Percentiles rank a stretch among this genome's conserved stretches.
Evolutionary conservation across 2,113 vertebrate genomes (phyloP).

Genomic region (Shinisaurus crocodilurus): DNA sequence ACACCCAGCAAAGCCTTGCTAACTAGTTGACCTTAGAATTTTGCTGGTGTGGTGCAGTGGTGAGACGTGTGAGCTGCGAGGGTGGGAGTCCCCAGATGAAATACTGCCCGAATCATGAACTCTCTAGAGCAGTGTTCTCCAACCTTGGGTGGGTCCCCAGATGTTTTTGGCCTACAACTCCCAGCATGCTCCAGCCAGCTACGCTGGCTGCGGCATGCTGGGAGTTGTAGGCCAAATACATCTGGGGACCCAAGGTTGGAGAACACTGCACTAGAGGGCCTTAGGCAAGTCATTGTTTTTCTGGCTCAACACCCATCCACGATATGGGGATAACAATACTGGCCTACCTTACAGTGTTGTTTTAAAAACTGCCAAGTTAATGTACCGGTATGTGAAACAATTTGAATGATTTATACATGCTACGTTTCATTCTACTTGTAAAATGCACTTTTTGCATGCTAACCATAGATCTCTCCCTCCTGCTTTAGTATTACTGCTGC

Average conservation of each 20-base stretch:
- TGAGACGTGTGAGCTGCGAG: background rate
- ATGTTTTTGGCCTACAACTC: no score
- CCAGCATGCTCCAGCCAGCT: no score
- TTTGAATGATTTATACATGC: background rate
- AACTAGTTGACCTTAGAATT: background rate
- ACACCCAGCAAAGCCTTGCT: background rate
- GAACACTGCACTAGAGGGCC: background rate
- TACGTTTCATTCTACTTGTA: background rate
- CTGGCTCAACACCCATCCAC: fast-evolving
- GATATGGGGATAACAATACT: background rate
- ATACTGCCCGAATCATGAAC: background rate
- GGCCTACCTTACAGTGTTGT: background rate
- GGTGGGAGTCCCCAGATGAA: background rate
- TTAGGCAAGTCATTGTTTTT: background rate
- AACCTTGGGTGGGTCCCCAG: no score
- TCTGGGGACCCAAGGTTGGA: no score
- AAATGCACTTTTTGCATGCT: background rate
- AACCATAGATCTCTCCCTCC: background rate
- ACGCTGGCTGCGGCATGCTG: no score
- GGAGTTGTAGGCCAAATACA: no score
- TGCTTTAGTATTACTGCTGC: slow-evolving; percentile 94
- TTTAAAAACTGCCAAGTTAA: background rate
- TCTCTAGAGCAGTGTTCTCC: no score
- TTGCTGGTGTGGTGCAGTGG: background rate
- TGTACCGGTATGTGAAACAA: no score